These are phyloP conservation scores for Osmoderma eremita DNA, from an alignment of 2,888 invertebrate genomes.

Conservation along the genomic window DNA sequence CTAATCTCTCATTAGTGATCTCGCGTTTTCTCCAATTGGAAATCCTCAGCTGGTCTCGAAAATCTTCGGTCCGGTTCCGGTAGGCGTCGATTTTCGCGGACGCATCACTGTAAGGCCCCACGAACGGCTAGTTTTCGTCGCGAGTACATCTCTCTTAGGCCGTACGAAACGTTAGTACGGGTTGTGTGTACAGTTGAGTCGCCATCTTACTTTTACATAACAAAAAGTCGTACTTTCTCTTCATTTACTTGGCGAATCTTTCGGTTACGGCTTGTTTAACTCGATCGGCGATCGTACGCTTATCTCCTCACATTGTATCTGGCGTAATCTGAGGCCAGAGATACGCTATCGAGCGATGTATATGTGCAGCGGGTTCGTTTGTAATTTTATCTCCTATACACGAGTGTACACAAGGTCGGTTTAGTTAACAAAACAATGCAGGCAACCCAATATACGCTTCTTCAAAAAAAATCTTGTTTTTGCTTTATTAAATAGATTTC, in stretches of 20 bases:
- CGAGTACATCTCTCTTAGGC: slow-evolving; percentile 45
- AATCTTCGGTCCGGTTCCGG: slow-evolving; percentile 44
- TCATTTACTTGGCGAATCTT: slow-evolving; percentile 20
- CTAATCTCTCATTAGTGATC: slow-evolving; percentile 21
- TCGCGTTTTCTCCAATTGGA: background rate
- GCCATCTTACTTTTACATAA: slow-evolving; percentile 53
- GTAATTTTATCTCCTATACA: slow-evolving; percentile 17
- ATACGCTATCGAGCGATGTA: slow-evolving; percentile 1
- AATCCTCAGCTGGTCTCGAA: slow-evolving; percentile 42
- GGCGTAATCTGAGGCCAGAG: background rate
- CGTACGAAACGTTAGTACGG: slow-evolving; percentile 41
- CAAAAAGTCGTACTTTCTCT: slow-evolving; percentile 36
- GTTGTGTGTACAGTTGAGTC: slow-evolving; percentile 50
- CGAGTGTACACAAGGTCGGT: background rate
- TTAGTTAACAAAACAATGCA: background rate
- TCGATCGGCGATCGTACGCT: background rate
- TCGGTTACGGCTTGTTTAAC: background rate
- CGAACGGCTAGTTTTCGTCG: slow-evolving; percentile 46
- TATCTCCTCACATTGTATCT: slow-evolving; percentile 23
- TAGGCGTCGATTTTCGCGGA: slow-evolving; percentile 47
- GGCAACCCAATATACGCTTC: slow-evolving; percentile 19
- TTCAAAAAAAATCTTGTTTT: no score
- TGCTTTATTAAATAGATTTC: no score
- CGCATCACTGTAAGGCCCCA: slow-evolving; percentile 53
- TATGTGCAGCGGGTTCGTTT: background rate